A percentile compares a stretch with the other conserved stretches of the same genome.
These are phyloP conservation scores for Tetragonula carbonaria DNA, from an alignment of 2,888 invertebrate species.

Conservation along the genomic window DNA sequence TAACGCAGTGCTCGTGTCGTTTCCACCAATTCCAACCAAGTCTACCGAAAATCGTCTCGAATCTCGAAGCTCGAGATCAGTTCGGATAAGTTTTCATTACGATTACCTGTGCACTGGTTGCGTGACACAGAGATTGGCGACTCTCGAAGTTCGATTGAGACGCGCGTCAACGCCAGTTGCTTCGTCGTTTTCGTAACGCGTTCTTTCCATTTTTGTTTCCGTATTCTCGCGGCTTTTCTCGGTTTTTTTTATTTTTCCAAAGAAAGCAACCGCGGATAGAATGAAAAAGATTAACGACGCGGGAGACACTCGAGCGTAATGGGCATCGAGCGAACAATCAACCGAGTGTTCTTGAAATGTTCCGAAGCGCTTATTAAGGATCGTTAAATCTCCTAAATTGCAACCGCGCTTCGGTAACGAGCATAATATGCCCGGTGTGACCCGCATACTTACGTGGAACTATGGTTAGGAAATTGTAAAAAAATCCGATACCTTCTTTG, in stretches of 20 bases:
- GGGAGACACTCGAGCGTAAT: neutral
- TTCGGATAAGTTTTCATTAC: neutral
- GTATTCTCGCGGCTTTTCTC: neutral
- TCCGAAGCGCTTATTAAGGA: conserved; percentile 50
- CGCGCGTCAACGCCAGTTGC: conserved; percentile 3
- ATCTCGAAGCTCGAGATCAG: too few species aligned
- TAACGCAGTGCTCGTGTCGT: neutral
- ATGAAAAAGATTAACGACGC: conserved; percentile 39
- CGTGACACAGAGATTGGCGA: conserved; percentile 15
- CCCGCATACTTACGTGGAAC: conserved; percentile 34
- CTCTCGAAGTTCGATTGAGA: conserved; percentile 10
- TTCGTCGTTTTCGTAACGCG: neutral
- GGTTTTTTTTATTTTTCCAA: neutral
- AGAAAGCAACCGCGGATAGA: neutral
- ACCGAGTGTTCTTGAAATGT: conserved; percentile 43
- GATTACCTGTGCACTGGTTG: neutral
- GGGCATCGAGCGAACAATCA: conserved; percentile 23
- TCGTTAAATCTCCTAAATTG: conserved; percentile 60
- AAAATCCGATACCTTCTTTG: conserved; percentile 2
- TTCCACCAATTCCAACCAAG: neutral
- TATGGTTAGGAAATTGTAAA: conserved; percentile 39
- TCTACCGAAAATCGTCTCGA: neutral
- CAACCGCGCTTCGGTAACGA: conserved; percentile 46
- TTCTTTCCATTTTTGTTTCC: neutral
- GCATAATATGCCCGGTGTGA: conserved; percentile 22